A percentile compares a stretch with the other conserved stretches of the same genome.
Evolutionary conservation across 1,140 invertebrate species (phyloP).

Genomic region (honey bee (Apis mellifera)): DNA sequence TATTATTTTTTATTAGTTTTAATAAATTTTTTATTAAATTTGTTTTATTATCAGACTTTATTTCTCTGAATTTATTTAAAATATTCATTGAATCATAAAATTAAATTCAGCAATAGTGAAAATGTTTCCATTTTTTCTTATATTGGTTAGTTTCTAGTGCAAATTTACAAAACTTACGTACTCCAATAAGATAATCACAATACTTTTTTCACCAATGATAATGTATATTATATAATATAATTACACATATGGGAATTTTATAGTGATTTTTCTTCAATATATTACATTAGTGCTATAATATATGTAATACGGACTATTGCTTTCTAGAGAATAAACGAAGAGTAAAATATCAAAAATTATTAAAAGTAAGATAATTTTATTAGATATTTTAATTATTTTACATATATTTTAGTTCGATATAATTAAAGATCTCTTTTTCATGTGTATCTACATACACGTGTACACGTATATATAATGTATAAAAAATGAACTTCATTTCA

Average conservation of each 20-base stretch:
- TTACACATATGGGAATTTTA: not conserved
- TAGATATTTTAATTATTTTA: too few species aligned
- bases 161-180: not conserved
- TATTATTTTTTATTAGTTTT: not conserved
- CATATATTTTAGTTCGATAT: too few species aligned
- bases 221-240: not conserved
- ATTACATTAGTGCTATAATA: too few species aligned
- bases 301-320: too few species aligned
- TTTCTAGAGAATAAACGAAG: too few species aligned
- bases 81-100: constrained; percentile 1
- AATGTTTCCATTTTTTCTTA: not conserved
- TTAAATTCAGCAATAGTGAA: not conserved
- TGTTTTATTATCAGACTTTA: not conserved
- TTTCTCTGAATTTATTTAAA: not conserved
- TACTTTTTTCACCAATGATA: not conserved
- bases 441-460: too few species aligned
- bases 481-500: too few species aligned
- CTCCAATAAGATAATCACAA: not conserved
- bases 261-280: not conserved
- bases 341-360: too few species aligned
- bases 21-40: not conserved
- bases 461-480: too few species aligned
- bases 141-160: not conserved
- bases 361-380: too few species aligned
- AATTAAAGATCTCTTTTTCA: too few species aligned